Evolutionary conservation across 2,113 vertebrate species (phyloP).

Genomic region (Plecturocebus donacophilus): DNA sequence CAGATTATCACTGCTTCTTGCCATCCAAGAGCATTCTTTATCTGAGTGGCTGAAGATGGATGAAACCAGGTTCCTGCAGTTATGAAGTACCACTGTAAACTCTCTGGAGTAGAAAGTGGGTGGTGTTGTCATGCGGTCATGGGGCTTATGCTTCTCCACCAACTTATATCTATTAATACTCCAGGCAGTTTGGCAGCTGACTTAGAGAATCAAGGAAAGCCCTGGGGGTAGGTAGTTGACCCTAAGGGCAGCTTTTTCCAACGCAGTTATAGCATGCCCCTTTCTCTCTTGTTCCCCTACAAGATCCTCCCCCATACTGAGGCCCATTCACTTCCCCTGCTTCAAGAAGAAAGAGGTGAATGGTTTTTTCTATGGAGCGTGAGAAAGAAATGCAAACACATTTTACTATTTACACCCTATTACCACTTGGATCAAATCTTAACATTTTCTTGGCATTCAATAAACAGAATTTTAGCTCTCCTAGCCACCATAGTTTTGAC

Average conservation of each 20-base stretch:
- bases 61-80: no score
- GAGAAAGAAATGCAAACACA: background rate
- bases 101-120: no score
- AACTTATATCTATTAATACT: background rate
- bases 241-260: background rate
- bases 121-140: fast-evolving
- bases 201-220: background rate
- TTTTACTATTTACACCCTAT: background rate
- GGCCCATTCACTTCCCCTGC: background rate
- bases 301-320: background rate
- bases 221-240: background rate
- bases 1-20: background rate
- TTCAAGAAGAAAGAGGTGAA: background rate
- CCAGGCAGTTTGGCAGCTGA: background rate
- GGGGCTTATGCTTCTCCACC: background rate
- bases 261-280: background rate
- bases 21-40: background rate
- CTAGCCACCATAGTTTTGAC: background rate
- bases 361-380: background rate
- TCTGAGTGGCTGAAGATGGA: background rate
- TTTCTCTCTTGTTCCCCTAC: background rate
- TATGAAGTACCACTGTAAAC: background rate
- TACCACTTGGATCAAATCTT: background rate
- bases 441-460: background rate
- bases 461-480: background rate